phyloP scores from a whole-genome alignment of 2,113 vertebrate species.

The Girardinichthys multiradiatus region DNA sequence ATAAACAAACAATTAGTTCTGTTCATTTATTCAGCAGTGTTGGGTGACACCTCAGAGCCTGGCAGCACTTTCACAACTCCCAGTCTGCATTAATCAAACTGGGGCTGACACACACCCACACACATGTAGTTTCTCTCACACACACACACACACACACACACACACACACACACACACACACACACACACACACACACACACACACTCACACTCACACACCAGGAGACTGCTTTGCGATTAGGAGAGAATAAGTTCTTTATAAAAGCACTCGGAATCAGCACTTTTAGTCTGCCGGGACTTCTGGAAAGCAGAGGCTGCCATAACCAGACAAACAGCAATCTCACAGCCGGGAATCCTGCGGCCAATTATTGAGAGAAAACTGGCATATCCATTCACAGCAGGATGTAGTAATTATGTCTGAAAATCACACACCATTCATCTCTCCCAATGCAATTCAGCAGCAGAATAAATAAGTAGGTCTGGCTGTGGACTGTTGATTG shows the following conservation, averaged over 20 bases:
- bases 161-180: neutral
- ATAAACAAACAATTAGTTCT: constrained; percentile 77
- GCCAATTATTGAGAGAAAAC: constrained; percentile 57
- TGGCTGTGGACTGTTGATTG: constrained; percentile 5
- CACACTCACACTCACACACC: constrained; percentile 55
- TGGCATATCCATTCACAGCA: constrained; percentile 43
- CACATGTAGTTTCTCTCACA: neutral
- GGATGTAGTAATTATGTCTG: constrained; percentile 55
- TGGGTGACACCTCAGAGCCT: constrained; percentile 61
- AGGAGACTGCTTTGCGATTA: constrained; percentile 72
- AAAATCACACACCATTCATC: constrained; percentile 55
- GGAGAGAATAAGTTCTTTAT: constrained; percentile 66
- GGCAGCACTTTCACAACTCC: constrained; percentile 64
- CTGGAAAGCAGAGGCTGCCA: constrained; percentile 69
- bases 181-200: neutral
- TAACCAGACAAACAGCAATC: constrained; percentile 71
- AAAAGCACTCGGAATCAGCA: constrained; percentile 71
- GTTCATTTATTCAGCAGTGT: constrained; percentile 68
- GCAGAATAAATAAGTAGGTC: constrained; percentile 45
- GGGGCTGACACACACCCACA: constrained; percentile 62
- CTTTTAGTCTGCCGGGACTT: constrained; percentile 56
- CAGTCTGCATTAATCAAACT: constrained; percentile 79
- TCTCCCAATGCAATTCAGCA: constrained; percentile 21
- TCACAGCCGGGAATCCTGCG: constrained; percentile 49
- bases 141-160: neutral